phyloP scores from a whole-genome alignment of 2,888 invertebrate species.

The Epsilonema sp. region DNA sequence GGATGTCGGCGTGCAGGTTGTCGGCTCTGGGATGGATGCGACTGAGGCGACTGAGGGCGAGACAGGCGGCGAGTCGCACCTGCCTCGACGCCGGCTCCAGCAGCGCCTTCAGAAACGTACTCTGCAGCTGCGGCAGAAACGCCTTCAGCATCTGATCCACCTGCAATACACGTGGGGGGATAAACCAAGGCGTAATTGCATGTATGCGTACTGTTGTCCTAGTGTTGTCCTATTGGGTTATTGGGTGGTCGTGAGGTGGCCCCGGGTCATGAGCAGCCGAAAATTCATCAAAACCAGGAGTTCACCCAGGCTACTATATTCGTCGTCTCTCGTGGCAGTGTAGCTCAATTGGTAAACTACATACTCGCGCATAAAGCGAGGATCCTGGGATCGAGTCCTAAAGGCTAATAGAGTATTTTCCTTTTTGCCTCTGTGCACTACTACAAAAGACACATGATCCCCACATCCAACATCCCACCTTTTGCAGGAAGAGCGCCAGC shows the following conservation, averaged over 20 bases:
- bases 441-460: constrained; percentile 2
- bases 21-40: constrained; percentile 76
- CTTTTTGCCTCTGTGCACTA: no score
- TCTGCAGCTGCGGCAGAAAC: constrained; percentile 92
- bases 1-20: constrained; percentile 77
- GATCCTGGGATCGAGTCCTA: no score
- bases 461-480: constrained; percentile 39
- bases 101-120: constrained; percentile 84
- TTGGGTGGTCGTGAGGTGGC: no score
- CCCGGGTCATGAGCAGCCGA: no score
- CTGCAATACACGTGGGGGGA: constrained; percentile 33
- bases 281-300: not conserved
- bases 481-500: constrained; percentile 66
- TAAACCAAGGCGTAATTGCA: constrained; percentile 4
- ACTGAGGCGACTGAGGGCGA: constrained; percentile 37
- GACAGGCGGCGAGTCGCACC: constrained; percentile 64
- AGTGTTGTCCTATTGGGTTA: not conserved
- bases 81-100: constrained; percentile 47
- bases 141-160: constrained; percentile 86
- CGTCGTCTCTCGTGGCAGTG: no score
- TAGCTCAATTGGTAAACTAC: no score
- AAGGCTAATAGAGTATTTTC: no score
- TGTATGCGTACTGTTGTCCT: not conserved
- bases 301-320: not conserved
- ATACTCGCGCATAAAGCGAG: no score